Percentiles rank a stretch among this genome's conserved stretches.
These are phyloP conservation scores for Nomada fucata DNA, from an alignment of 2,888 invertebrate genomes.

Conservation along the genomic window DNA sequence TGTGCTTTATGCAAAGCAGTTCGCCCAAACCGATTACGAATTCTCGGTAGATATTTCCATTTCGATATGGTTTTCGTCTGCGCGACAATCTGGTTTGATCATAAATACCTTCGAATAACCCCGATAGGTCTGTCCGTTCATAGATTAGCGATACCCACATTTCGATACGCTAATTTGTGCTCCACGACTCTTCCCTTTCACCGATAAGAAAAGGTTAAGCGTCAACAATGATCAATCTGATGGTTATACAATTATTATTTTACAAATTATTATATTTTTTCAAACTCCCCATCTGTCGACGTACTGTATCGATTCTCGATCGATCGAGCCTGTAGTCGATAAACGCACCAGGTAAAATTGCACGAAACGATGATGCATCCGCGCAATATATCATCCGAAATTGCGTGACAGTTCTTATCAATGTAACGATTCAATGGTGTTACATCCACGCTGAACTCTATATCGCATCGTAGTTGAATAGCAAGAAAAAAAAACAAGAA, in stretches of 20 bases:
- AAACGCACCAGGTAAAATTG: neutral
- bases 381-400: slow-evolving; percentile 42
- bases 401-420: slow-evolving; percentile 36
- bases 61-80: slow-evolving; percentile 38
- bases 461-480: neutral
- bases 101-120: slow-evolving; percentile 24
- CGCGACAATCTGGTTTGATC: slow-evolving; percentile 27
- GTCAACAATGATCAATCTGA: neutral
- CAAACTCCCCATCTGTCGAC: too few relatives aligned
- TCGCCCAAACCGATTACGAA: slow-evolving; percentile 13
- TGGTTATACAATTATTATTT: neutral
- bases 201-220: neutral
- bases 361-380: slow-evolving; percentile 43
- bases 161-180: neutral
- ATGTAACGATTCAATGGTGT: slow-evolving; percentile 38
- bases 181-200: neutral
- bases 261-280: too few relatives aligned
- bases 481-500: neutral
- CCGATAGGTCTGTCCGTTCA: slow-evolving; percentile 28
- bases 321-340: slow-evolving; percentile 25
- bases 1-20: slow-evolving; percentile 28
- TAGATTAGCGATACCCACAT: slow-evolving; percentile 48
- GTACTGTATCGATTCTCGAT: slow-evolving; percentile 26
- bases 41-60: slow-evolving; percentile 2
- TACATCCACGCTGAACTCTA: slow-evolving; percentile 24